Conservation (phyloP, 2,888 invertebrate genomes). For the Himalopsyche kuldschensis region DNA sequence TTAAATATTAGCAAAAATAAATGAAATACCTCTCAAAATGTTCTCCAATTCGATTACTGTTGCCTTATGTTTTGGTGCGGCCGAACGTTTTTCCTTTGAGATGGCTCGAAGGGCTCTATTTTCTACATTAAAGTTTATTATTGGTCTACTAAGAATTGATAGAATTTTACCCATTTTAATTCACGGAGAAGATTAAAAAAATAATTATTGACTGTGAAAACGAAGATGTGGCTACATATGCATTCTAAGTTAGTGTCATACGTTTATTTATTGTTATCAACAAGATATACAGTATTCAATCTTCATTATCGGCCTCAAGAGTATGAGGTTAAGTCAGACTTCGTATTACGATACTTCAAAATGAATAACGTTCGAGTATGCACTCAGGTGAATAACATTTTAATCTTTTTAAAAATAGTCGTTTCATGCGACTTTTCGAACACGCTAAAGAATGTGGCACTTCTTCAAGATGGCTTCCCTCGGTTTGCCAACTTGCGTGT, state of each 20-base stretch:
- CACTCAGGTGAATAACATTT: neutral
- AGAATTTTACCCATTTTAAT: conserved; percentile 10
- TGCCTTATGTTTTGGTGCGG: conserved; percentile 58
- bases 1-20: neutral
- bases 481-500: conserved; percentile 65
- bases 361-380: neutral
- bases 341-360: neutral
- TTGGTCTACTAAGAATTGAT: conserved; percentile 8
- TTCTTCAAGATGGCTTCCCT: conserved; percentile 74
- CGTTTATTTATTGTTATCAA: too few species aligned
- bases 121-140: conserved; percentile 55
- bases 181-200: too few species aligned
- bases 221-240: too few species aligned
- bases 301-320: too few species aligned
- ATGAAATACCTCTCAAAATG: conserved; percentile 49
- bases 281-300: too few species aligned
- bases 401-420: conserved; percentile 21
- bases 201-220: too few species aligned
- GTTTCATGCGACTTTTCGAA: conserved; percentile 46
- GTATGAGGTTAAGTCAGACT: neutral
- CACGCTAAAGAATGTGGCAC: conserved; percentile 69
- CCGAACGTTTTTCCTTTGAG: conserved; percentile 51
- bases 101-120: conserved; percentile 60
- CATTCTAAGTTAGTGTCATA: too few species aligned
- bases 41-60: conserved; percentile 51